phyloP scores from a whole-genome alignment of 2,888 invertebrate species.

The Tenodera sinensis region DNA sequence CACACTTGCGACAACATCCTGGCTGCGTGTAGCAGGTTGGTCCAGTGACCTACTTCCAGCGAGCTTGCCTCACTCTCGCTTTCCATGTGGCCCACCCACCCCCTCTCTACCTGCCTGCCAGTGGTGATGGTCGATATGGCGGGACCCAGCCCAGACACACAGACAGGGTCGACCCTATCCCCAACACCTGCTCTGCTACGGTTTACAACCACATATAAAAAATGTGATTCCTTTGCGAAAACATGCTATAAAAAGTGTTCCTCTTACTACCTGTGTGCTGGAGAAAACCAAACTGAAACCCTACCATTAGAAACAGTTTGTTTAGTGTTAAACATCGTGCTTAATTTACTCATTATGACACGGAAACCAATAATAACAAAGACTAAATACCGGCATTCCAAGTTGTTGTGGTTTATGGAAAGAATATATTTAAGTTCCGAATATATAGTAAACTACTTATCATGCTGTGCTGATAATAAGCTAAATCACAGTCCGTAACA shows the following conservation, averaged over 20 bases:
- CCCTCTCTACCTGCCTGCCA: not conserved
- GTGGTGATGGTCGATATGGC: constrained; percentile 4
- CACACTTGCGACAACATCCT: not conserved
- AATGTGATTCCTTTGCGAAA: not conserved
- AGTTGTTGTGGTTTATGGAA: too few species aligned
- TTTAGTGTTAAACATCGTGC: too few species aligned
- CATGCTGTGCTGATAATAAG: too few species aligned
- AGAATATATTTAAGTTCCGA: too few species aligned
- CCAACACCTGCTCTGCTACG: not conserved
- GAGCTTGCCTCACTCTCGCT: constrained; percentile 12
- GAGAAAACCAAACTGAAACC: too few species aligned
- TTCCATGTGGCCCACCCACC: not conserved
- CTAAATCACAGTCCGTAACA: too few species aligned
- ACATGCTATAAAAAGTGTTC: not conserved
- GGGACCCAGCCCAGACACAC: not conserved
- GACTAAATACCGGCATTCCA: too few species aligned
- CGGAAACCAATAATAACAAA: too few species aligned
- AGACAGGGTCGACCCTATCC: not conserved
- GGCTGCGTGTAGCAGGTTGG: not conserved
- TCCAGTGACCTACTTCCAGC: constrained; percentile 11
- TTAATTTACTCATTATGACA: too few species aligned
- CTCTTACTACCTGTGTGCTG: too few species aligned
- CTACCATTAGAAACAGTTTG: too few species aligned
- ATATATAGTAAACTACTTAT: too few species aligned
- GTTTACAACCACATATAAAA: not conserved